phyloP scores from a whole-genome alignment of 2,888 invertebrate species.

The Cantharis lateralis region DNA sequence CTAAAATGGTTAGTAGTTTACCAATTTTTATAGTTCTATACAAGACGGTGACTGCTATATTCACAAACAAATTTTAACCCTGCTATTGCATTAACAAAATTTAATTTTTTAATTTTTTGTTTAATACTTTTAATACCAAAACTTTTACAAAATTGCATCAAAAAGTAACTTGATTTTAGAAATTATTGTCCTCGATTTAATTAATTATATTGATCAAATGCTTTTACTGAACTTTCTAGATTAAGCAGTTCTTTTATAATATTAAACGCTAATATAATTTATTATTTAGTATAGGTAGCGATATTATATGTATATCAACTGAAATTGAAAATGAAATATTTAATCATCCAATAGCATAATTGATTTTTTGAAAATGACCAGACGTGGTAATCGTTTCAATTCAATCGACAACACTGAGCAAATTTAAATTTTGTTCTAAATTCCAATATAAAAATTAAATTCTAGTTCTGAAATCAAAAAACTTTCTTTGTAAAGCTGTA shows the following conservation, averaged over 20 bases:
- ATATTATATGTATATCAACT: no score
- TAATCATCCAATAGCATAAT: background rate
- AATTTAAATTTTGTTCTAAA: background rate
- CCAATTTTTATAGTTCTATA: background rate
- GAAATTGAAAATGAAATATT: background rate
- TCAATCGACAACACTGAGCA: background rate
- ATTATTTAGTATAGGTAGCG: no score
- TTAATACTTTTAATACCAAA: no score
- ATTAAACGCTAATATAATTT: background rate
- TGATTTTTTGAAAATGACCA: background rate
- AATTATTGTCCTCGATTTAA: slow-evolving; percentile 1
- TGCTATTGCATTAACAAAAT: background rate
- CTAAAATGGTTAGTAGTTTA: slow-evolving; percentile 21
- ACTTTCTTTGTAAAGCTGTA: background rate
- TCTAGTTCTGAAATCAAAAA: background rate
- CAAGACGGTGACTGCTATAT: background rate
- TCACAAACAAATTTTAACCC: no score
- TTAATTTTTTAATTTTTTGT: background rate
- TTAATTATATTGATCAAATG: slow-evolving; percentile 1
- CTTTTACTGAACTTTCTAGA: slow-evolving; percentile 9
- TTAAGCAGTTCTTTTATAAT: slow-evolving; percentile 12
- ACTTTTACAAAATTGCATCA: background rate
- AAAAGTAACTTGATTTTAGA: background rate
- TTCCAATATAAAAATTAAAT: background rate
- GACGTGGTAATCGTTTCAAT: background rate